A percentile compares a stretch with the other conserved stretches of the same genome.
These are phyloP conservation scores for Neuroterus valhalla DNA, from an alignment of 1,140 invertebrate species.

Conservation along the genomic window DNA sequence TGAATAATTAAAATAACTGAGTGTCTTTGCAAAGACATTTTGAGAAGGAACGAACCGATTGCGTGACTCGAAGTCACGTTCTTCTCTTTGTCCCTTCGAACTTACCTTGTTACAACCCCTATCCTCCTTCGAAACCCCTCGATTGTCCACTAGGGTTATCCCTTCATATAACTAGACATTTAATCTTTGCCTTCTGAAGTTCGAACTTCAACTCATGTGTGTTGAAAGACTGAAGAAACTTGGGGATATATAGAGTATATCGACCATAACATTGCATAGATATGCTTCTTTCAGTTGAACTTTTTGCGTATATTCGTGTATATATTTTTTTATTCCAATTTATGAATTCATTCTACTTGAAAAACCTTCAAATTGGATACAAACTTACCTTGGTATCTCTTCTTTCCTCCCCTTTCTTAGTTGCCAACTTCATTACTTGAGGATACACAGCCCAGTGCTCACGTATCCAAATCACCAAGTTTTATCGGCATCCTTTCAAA, in stretches of 20 bases:
- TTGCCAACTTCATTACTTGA: neutral
- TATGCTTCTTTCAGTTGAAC: no score
- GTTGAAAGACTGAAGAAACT: no score
- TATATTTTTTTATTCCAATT: no score
- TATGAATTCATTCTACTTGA: no score
- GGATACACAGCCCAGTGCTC: neutral
- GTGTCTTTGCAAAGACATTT: constrained; percentile 21
- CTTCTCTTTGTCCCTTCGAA: constrained; percentile 21
- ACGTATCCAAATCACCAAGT: neutral
- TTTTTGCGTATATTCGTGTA: no score
- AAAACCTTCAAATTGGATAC: neutral
- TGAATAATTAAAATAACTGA: constrained; percentile 48
- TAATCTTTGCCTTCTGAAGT: constrained; percentile 13
- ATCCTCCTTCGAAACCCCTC: constrained; percentile 21
- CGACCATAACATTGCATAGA: no score
- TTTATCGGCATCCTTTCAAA: constrained; percentile 33
- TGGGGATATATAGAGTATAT: no score
- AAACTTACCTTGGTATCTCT: neutral
- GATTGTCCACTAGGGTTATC: constrained; percentile 8
- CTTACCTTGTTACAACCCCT: constrained; percentile 21
- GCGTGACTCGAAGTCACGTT: constrained; percentile 20
- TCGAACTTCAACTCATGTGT: neutral
- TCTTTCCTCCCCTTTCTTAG: neutral
- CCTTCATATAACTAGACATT: constrained; percentile 3
- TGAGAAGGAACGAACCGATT: constrained; percentile 12